Conservation (phyloP, 2,888 invertebrate species). For the Barypeithes pellucidus region DNA sequence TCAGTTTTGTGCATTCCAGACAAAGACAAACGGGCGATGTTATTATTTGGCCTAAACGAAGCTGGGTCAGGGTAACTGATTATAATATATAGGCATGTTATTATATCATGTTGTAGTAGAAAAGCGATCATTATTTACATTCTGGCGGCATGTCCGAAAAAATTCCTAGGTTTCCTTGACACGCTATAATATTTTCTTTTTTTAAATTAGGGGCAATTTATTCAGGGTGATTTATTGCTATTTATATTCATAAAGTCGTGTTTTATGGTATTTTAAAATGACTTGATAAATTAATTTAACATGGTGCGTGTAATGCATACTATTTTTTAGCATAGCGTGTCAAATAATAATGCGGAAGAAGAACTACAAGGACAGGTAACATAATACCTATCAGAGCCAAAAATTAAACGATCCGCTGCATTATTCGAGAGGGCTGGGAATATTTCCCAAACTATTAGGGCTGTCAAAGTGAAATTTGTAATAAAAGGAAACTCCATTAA, state of each 20-base stretch:
- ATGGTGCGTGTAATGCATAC: slow-evolving; percentile 12
- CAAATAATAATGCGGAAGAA: neutral
- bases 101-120: neutral
- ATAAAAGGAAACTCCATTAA: no score
- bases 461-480: no score
- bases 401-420: no score
- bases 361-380: neutral
- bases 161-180: slow-evolving; percentile 43
- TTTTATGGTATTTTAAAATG: slow-evolving; percentile 46
- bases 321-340: neutral
- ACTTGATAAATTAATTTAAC: slow-evolving; percentile 42
- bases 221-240: slow-evolving; percentile 47
- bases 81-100: neutral
- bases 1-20: neutral
- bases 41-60: neutral
- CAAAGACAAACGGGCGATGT: neutral
- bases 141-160: slow-evolving; percentile 43
- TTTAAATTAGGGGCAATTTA: slow-evolving; percentile 52
- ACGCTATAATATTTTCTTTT: slow-evolving; percentile 52
- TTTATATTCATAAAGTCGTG: slow-evolving; percentile 46
- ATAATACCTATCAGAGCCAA: no score
- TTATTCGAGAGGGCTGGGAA: no score
- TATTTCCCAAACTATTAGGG: no score
- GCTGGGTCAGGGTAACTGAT: neutral
- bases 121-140: slow-evolving; percentile 30